phyloP scores from a whole-genome alignment of 2,113 vertebrate species.

The Dipodomys spectabilis region DNA sequence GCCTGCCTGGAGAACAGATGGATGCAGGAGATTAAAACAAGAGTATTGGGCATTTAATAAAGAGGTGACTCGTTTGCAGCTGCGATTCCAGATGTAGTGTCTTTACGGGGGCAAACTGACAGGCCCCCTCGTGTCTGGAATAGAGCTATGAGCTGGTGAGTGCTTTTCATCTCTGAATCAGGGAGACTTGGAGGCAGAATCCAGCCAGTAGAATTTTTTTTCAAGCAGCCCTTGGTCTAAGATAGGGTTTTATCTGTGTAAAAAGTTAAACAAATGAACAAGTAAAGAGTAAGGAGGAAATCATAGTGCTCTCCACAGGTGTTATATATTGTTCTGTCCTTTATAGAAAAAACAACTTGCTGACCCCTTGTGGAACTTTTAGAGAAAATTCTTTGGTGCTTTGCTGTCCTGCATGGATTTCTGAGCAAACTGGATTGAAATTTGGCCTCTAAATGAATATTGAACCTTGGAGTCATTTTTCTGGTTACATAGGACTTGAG shows the following conservation, averaged over 20 bases:
- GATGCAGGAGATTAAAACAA: not conserved
- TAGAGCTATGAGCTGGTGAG: not conserved
- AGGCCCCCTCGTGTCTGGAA: not conserved
- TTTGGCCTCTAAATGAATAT: not conserved
- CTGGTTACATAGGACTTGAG: no score
- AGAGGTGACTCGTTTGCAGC: not conserved
- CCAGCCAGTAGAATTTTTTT: not conserved
- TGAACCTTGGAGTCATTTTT: not conserved
- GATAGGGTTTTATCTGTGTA: not conserved
- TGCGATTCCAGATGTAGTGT: not conserved
- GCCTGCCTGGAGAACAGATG: not conserved
- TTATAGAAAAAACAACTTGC: constrained; percentile 16
- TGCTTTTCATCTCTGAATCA: not conserved
- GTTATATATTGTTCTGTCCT: not conserved
- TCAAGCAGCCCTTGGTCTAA: not conserved
- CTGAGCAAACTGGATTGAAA: not conserved
- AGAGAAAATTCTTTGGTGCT: not conserved
- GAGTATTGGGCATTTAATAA: not conserved
- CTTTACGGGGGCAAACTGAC: not conserved
- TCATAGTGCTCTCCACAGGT: not conserved
- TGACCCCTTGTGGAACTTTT: constrained; percentile 49
- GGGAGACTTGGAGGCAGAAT: not conserved
- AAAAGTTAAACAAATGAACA: not conserved
- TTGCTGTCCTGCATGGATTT: not conserved
- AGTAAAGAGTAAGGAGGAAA: not conserved